These are phyloP conservation scores for Telmatherina bonti DNA, from an alignment of 2,797 vertebrate genomes.

Conservation along the genomic window DNA sequence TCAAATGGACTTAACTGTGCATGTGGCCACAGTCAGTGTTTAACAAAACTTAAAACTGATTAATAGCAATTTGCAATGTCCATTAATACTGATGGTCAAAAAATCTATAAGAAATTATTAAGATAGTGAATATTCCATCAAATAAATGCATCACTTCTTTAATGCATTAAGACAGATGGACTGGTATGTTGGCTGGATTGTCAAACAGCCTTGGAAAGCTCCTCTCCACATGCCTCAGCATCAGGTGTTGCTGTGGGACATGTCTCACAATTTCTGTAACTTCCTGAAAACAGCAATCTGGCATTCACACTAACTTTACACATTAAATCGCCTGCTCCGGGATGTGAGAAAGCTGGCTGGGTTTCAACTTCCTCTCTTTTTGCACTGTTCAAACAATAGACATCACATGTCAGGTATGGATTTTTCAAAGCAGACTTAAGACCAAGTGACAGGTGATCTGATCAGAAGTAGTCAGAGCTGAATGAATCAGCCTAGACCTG, in stretches of 20 bases:
- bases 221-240: background rate
- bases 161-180: background rate
- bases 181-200: background rate
- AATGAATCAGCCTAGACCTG: conserved; percentile 5
- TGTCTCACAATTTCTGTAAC: background rate
- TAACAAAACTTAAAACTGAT: background rate
- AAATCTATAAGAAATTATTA: background rate
- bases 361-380: background rate
- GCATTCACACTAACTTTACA: background rate
- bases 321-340: background rate
- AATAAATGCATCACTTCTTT: too few species aligned
- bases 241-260: background rate
- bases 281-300: conserved; percentile 12
- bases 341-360: background rate
- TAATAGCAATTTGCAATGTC: too few species aligned
- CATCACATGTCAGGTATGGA: conserved; percentile 13
- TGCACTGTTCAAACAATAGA: conserved; percentile 3
- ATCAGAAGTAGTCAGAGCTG: conserved; percentile 7
- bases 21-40: background rate
- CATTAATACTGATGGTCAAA: background rate
- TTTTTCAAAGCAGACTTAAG: conserved; percentile 11
- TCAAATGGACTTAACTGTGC: too few species aligned
- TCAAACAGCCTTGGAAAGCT: background rate
- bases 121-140: background rate
- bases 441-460: background rate